phyloP scores from a whole-genome alignment of 2,797 vertebrate species.

The Mus minutoides region DNA sequence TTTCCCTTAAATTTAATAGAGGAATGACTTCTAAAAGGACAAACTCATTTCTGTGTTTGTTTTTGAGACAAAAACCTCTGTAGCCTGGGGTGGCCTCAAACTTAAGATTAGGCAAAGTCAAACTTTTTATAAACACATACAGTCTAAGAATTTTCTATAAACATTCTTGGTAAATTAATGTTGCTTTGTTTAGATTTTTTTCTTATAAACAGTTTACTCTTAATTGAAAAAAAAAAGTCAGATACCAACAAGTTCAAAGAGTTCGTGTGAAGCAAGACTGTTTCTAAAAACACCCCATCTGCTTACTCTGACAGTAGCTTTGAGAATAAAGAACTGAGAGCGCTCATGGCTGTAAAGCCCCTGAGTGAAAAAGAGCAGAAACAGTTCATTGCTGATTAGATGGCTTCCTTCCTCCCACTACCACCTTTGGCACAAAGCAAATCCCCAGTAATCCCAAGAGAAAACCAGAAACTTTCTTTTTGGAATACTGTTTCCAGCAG shows the following conservation, averaged over 20 bases:
- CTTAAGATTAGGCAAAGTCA: background rate
- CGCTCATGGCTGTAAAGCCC: background rate
- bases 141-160: constrained; percentile 24
- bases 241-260: constrained; percentile 17
- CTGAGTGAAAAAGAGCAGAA: background rate
- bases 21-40: constrained; percentile 26
- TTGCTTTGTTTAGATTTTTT: constrained; percentile 57
- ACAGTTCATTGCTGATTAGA: background rate
- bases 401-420: background rate
- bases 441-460: constrained; percentile 2
- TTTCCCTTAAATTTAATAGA: constrained; percentile 48
- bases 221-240: background rate
- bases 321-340: background rate
- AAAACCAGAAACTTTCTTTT: constrained; percentile 27
- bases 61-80: background rate
- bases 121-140: constrained; percentile 23
- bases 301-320: constrained; percentile 35
- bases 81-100: background rate
- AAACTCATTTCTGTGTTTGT: background rate
- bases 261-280: background rate
- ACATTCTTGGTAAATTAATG: constrained; percentile 27
- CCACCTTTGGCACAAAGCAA: background rate
- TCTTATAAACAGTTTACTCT: constrained; percentile 41
- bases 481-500: constrained; percentile 35
- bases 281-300: constrained; percentile 48